Evolutionary conservation across 2,113 vertebrate genomes (phyloP), one percentile per base, ranked within the genome.

Genomic region (Bettongia penicillata): DNA sequence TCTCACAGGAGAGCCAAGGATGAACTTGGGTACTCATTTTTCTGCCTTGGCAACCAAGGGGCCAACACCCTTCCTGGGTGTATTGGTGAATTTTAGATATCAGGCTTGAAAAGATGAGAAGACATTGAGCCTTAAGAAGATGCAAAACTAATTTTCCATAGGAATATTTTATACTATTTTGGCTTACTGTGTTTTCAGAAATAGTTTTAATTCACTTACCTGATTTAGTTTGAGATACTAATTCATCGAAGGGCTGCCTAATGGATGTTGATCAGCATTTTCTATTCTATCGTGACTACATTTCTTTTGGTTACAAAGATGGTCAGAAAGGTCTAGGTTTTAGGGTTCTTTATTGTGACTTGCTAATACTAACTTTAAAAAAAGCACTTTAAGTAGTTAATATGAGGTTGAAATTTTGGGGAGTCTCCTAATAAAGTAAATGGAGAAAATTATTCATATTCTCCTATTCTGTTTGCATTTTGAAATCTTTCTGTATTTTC

Each of bases 31-130:
- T 43, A 23, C 16, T 43, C n/a, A 77, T 84, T 61, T 61, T 48
- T 84, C 95, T 95, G 92, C 68, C 90, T 90, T 96, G 92, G 51
- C 91, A 90, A 91, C 68, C 24, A 9, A 1, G 8, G 26, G 7
- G 94, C 91, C 93, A 91, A 96, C 89, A 51, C 97, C 97, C 97
- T 97, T 96, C 94, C 93, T 95, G 96, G 96, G 61, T 91, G 93
- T 90, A 57, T 49, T 53, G 91, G 53, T 92, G 91, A 52, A 50
- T 22, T 52, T 3, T 22, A 93, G 19, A 90, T 50, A 1, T 84
- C 68, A n/a, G 3, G 11, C 48, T 93, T 37, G 2, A 90, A 0
- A 10, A 95, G 31, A 89, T 12, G 25, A 90, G 94, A 91, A 53
- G 52, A 55, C 22, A 89, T 89, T 53, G 68, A 91, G 47, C 31